These are phyloP conservation scores for Chelonus formosanus DNA, from an alignment of 2,888 invertebrate species.

Conservation along the genomic window DNA sequence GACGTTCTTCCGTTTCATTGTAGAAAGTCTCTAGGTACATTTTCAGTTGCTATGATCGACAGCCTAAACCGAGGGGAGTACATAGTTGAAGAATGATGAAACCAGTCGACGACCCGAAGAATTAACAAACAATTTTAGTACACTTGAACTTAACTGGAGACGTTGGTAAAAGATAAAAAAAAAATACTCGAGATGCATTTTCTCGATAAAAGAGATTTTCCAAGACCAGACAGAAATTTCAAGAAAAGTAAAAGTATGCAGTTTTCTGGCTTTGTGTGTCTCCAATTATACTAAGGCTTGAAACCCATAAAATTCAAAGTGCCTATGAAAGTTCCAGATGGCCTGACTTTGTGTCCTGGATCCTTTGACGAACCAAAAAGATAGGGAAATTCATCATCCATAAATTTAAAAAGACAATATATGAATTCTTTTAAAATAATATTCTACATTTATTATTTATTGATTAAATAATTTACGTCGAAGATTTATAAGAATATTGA, in stretches of 20 bases:
- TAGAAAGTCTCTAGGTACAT: conserved; percentile 17
- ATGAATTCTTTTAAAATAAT: neutral
- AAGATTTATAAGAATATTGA: too few species aligned
- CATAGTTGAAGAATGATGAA: conserved; percentile 6
- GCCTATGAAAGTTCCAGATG: conserved; percentile 59
- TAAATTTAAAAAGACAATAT: conserved; percentile 8
- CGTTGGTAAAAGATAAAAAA: too few species aligned
- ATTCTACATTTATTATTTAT: too few species aligned
- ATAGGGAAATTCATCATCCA: conserved; percentile 25
- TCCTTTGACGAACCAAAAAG: conserved; percentile 16
- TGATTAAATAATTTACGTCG: too few species aligned
- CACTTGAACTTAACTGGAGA: conserved; percentile 34
- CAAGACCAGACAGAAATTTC: too few species aligned
- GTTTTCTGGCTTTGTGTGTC: conserved; percentile 47
- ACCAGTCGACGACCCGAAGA: conserved; percentile 25
- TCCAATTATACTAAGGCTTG: conserved; percentile 41
- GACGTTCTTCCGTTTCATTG: conserved; percentile 33
- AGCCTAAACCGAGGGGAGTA: neutral
- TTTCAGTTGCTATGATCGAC: conserved; percentile 3
- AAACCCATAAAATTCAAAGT: conserved; percentile 43
- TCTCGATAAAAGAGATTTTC: too few species aligned
- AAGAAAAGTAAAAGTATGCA: conserved; percentile 17
- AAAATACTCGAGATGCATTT: too few species aligned
- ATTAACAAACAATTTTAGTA: conserved; percentile 44
- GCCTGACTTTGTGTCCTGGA: conserved; percentile 41